Evolutionary conservation across 2,797 vertebrate species (phyloP).

Genomic region (Lophotriccus pileatus): DNA sequence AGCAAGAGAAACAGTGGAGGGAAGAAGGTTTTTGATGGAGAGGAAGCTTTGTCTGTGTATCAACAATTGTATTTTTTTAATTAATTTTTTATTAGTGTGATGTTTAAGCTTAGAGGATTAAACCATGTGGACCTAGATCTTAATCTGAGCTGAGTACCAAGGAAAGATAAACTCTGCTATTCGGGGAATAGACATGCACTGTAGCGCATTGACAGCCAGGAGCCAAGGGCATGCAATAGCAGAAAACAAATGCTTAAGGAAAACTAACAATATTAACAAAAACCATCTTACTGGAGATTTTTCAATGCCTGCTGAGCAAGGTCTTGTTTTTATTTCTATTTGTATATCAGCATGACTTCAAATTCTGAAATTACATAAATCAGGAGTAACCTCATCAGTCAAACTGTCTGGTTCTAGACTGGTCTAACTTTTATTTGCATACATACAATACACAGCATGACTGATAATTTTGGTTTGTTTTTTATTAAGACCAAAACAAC

Average conservation of each 20-base stretch:
- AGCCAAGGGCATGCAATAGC: background rate
- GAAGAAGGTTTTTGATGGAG: background rate
- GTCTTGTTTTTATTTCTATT: background rate
- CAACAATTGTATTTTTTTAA: background rate
- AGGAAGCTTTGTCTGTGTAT: background rate
- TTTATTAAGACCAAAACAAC: background rate
- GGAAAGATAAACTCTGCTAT: background rate
- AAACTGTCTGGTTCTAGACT: background rate
- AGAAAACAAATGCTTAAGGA: background rate
- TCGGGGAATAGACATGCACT: background rate
- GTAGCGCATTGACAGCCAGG: background rate
- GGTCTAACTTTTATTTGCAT: background rate
- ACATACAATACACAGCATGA: fast-evolving
- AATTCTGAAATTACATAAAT: background rate
- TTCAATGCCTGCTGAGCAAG: background rate
- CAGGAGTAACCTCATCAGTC: background rate
- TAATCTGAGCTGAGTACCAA: background rate
- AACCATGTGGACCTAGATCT: background rate
- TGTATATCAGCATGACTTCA: background rate
- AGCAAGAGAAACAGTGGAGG: background rate
- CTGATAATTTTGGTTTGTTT: background rate
- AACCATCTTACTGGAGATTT: background rate
- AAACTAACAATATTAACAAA: background rate
- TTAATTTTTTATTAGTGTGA: background rate
- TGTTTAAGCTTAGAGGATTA: background rate